These are phyloP conservation scores for Akabosia matsudoensis DNA, from an alignment of 1,140 invertebrate species.

Conservation along the genomic window DNA sequence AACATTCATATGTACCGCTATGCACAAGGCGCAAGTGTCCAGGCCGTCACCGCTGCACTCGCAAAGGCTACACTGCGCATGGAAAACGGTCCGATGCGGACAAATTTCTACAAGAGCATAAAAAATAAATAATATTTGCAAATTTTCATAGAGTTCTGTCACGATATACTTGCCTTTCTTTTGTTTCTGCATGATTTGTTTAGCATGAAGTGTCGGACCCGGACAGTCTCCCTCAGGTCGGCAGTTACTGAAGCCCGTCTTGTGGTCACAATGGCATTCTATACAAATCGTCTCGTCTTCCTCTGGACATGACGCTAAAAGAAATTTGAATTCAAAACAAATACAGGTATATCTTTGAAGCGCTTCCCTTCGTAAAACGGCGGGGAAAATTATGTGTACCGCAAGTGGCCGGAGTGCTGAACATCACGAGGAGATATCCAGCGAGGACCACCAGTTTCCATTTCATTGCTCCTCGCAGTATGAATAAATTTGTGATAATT, in stretches of 20 bases:
- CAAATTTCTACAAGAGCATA: neutral
- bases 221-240: neutral
- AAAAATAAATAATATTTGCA: too few species aligned
- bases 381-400: too few species aligned
- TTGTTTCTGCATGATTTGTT: neutral
- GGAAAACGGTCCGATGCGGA: neutral
- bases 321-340: too few species aligned
- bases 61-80: neutral
- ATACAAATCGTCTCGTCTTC: neutral
- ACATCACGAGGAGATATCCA: too few species aligned
- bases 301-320: neutral
- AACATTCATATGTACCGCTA: neutral
- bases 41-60: neutral
- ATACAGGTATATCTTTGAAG: too few species aligned
- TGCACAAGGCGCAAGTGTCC: neutral
- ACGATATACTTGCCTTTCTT: neutral
- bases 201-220: neutral
- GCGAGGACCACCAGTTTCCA: too few species aligned
- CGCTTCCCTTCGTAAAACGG: too few species aligned
- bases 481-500: too few species aligned
- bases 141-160: too few species aligned
- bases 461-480: too few species aligned
- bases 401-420: too few species aligned
- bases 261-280: neutral
- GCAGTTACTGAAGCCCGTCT: neutral